Percentiles rank a stretch among this genome's conserved stretches.
Evolutionary conservation across 2,113 vertebrate species (phyloP).

Genomic region (Eira barbara): DNA sequence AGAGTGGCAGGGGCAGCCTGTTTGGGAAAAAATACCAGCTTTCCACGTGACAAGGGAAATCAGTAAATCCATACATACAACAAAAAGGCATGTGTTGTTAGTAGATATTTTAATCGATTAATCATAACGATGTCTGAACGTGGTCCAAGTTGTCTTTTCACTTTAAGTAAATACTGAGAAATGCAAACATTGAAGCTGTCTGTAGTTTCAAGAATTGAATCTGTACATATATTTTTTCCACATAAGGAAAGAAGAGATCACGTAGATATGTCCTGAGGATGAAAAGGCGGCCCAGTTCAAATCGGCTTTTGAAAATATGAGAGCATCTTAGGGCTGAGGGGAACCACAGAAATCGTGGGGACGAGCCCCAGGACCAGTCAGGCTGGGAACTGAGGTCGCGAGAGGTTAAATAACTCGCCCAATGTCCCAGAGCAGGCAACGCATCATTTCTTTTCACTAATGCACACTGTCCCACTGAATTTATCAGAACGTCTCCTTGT

Average conservation of each 20-base stretch:
- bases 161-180: constrained; percentile 63
- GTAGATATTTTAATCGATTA: constrained; percentile 50
- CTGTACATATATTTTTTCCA: background rate
- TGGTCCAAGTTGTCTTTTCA: constrained; percentile 57
- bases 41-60: background rate
- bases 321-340: background rate
- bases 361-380: background rate
- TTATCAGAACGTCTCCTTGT: background rate
- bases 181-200: constrained; percentile 54
- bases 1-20: background rate
- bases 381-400: background rate
- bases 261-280: background rate
- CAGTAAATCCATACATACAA: constrained; percentile 47
- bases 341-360: background rate
- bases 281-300: background rate
- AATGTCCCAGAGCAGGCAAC: background rate
- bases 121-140: constrained; percentile 8
- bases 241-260: background rate
- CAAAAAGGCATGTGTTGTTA: constrained; percentile 7
- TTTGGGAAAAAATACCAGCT: background rate
- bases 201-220: background rate
- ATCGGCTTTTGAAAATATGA: background rate
- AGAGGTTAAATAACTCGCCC: background rate
- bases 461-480: background rate
- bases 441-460: background rate